These are phyloP conservation scores for Volucella bombylans DNA, from an alignment of 2,888 invertebrate genomes.

Conservation along the genomic window DNA sequence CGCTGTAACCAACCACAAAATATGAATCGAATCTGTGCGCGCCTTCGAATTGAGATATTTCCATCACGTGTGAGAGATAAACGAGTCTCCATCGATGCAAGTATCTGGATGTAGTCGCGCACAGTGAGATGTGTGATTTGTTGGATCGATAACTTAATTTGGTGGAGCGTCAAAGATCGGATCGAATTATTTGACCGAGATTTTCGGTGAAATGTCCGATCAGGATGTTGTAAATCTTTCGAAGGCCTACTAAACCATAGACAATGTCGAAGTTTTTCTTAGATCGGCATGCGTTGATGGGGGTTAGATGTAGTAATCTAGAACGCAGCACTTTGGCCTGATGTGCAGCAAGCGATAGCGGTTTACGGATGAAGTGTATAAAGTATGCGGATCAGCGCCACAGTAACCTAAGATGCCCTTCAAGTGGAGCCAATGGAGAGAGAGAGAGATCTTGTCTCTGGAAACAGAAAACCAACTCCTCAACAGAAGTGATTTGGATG, in stretches of 20 bases:
- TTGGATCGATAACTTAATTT: conserved; percentile 66
- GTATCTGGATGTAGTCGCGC: conserved; percentile 18
- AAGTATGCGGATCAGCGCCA: too few relatives aligned
- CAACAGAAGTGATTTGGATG: too few relatives aligned
- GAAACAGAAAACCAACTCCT: too few relatives aligned
- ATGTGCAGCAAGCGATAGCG: too few relatives aligned
- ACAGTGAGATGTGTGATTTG: conserved; percentile 46
- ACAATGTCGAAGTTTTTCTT: background rate
- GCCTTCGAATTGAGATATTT: conserved; percentile 59
- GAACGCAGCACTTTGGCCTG: too few relatives aligned
- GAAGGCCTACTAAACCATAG: conserved; percentile 29
- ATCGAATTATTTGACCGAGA: conserved; percentile 67
- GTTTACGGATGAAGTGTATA: too few relatives aligned
- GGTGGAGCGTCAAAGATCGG: conserved; percentile 61
- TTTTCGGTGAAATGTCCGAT: conserved; percentile 38
- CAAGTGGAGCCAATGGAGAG: too few relatives aligned
- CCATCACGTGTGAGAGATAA: conserved; percentile 69
- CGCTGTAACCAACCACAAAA: conserved; percentile 16
- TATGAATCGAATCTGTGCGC: conserved; percentile 24
- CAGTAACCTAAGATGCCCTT: too few relatives aligned
- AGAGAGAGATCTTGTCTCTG: too few relatives aligned
- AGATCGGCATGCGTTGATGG: too few relatives aligned
- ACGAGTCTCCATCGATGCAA: conserved; percentile 41
- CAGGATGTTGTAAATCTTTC: conserved; percentile 44
- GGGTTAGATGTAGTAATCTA: too few relatives aligned